A percentile compares a stretch with the other conserved stretches of the same genome.
Evolutionary conservation across 1,140 invertebrate genomes (phyloP).

Genomic region (Leptinotarsa texana): DNA sequence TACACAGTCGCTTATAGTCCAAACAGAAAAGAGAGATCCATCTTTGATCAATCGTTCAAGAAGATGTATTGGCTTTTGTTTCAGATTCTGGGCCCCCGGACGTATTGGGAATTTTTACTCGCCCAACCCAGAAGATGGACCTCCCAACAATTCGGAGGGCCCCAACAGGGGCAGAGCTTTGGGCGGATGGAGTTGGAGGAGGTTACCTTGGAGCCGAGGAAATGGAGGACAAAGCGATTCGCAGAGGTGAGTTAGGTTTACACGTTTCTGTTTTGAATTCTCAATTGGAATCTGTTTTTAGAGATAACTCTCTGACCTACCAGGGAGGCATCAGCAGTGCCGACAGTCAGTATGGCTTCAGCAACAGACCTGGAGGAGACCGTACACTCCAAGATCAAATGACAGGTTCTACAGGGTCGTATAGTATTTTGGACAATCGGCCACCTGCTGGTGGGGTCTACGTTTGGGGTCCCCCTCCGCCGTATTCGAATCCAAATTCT

Average conservation of each 20-base stretch:
- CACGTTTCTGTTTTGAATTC: background rate
- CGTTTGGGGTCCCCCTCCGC: conserved; percentile 75
- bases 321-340: conserved; percentile 58
- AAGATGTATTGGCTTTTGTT: conserved; percentile 19
- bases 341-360: conserved; percentile 71
- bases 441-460: conserved; percentile 57
- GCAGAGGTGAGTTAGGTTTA: conserved; percentile 36
- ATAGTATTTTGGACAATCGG: conserved; percentile 61
- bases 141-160: conserved; percentile 54
- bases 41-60: background rate
- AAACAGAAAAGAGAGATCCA: background rate
- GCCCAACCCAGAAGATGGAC: conserved; percentile 69
- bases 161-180: conserved; percentile 58
- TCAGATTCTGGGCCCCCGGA: conserved; percentile 58
- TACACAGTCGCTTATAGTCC: background rate
- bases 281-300: conserved; percentile 17
- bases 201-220: conserved; percentile 60
- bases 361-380: conserved; percentile 57
- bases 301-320: conserved; percentile 52
- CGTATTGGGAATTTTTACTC: conserved; percentile 78
- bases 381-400: conserved; percentile 53
- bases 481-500: conserved; percentile 73
- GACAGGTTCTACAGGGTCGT: conserved; percentile 55
- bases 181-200: conserved; percentile 65
- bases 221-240: conserved; percentile 44